Conservation (phyloP, 2,113 vertebrate species). For the Turnix velox region DNA sequence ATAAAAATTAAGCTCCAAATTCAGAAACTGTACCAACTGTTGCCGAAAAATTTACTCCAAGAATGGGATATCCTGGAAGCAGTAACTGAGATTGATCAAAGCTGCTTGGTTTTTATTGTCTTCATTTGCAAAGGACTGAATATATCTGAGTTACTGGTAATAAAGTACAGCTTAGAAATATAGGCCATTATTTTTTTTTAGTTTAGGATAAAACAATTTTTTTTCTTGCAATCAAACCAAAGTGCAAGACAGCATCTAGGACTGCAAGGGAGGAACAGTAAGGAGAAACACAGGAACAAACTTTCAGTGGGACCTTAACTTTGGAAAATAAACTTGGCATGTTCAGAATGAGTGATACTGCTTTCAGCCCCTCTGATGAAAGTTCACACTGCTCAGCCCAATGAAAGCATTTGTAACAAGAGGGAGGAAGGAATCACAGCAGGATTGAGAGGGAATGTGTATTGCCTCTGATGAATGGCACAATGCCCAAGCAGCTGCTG, state of each 20-base stretch:
- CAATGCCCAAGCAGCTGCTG: slow-evolving; percentile 57
- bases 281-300: neutral
- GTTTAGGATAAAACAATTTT: neutral
- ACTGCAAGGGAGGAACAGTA: neutral
- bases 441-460: slow-evolving; percentile 4
- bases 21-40: neutral
- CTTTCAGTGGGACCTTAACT: neutral
- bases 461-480: slow-evolving; percentile 45
- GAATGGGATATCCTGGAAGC: neutral
- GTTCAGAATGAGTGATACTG: neutral
- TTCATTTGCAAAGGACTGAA: neutral
- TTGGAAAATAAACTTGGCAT: neutral
- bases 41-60: neutral
- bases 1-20: neutral
- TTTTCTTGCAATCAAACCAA: neutral
- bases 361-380: slow-evolving; percentile 6
- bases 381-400: neutral
- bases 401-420: neutral
- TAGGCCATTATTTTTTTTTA: neutral
- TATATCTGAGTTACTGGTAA: neutral
- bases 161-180: neutral
- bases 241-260: neutral
- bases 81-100: slow-evolving; percentile 2
- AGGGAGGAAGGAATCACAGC: slow-evolving; percentile 37
- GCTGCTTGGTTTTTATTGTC: neutral